phyloP scores from a whole-genome alignment of 1,140 invertebrate species.

The Dendroctonus valens region DNA sequence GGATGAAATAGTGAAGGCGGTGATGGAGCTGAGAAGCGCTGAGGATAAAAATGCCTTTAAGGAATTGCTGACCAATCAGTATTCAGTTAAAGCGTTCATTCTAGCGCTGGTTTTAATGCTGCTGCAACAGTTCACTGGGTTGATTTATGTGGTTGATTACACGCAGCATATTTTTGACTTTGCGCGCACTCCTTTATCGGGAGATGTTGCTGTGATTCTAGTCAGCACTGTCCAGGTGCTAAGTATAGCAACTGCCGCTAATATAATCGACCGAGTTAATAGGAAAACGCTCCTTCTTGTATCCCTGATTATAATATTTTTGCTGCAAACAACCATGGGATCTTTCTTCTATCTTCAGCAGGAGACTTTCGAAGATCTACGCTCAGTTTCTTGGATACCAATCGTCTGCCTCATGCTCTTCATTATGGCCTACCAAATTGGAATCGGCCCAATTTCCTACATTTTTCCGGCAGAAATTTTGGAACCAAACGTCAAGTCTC shows the following conservation, averaged over 20 bases:
- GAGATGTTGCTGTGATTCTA: conserved; percentile 69
- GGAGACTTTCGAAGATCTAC: conserved; percentile 13
- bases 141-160: conserved; percentile 81
- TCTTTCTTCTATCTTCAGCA: conserved; percentile 36
- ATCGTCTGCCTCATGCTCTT: conserved; percentile 32
- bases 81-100: conserved; percentile 62
- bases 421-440: conserved; percentile 44
- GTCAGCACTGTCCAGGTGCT: conserved; percentile 70
- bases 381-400: conserved; percentile 36
- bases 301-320: conserved; percentile 62
- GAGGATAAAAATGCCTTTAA: conserved; percentile 37
- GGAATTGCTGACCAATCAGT: conserved; percentile 36
- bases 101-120: conserved; percentile 65
- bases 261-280: conserved; percentile 72
- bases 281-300: conserved; percentile 67
- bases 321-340: conserved; percentile 35
- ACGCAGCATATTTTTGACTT: conserved; percentile 67
- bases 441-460: conserved; percentile 79
- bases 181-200: conserved; percentile 57
- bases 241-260: conserved; percentile 63
- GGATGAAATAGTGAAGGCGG: conserved; percentile 20
- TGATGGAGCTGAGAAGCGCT: conserved; percentile 38
- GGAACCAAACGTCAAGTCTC: conserved; percentile 68
- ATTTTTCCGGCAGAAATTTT: conserved; percentile 79
- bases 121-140: conserved; percentile 75